Conservation (phyloP, 2,113 vertebrate genomes). For the Mastomys natalensis region DNA sequence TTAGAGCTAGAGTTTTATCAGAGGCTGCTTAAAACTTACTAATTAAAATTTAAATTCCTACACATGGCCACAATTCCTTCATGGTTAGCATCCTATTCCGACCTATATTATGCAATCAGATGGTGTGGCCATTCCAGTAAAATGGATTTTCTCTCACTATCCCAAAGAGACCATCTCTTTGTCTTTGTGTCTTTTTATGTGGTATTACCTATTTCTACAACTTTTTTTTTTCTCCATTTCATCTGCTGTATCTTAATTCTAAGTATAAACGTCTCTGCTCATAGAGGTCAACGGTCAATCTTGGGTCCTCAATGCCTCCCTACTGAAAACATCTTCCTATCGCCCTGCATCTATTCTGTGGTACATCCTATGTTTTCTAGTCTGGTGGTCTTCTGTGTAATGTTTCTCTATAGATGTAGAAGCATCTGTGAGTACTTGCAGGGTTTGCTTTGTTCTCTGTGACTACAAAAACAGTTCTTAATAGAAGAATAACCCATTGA, state of each 20-base stretch:
- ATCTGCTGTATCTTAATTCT: neutral
- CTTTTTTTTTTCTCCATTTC: neutral
- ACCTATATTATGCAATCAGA: neutral
- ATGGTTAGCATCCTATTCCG: neutral
- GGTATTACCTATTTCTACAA: neutral
- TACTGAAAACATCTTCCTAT: neutral
- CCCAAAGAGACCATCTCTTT: neutral
- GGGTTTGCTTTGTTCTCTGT: neutral
- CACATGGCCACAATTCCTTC: neutral
- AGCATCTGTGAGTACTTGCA: neutral
- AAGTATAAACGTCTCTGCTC: neutral
- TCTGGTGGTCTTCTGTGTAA: neutral
- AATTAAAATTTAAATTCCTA: constrained; percentile 18
- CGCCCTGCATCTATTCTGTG: neutral
- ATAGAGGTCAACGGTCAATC: neutral
- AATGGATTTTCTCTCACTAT: neutral
- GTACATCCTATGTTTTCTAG: neutral
- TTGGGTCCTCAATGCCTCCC: neutral
- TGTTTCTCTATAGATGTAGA: neutral
- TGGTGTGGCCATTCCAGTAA: neutral
- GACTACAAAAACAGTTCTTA: neutral
- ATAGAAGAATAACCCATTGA: neutral
- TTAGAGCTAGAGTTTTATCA: neutral
- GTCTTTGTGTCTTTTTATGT: neutral
- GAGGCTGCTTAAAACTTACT: neutral